These are phyloP conservation scores for Chlamydotis undulata DNA, from an alignment of 2,113 vertebrate genomes.

Conservation along the genomic window DNA sequence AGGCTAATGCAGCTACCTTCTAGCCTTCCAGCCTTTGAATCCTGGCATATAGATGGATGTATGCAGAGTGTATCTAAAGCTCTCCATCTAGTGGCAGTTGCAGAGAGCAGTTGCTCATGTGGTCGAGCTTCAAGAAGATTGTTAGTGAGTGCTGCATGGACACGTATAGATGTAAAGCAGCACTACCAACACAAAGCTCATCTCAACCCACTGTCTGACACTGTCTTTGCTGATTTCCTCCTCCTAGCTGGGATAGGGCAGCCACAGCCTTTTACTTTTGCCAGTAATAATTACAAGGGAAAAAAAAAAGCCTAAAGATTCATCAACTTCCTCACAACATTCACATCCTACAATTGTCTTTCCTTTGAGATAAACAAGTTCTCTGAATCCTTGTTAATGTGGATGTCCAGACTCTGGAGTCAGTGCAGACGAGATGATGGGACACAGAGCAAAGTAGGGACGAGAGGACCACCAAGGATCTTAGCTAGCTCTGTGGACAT, in stretches of 20 bases:
- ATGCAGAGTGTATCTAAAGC: not conserved
- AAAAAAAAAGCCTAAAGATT: not conserved
- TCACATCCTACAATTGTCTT: not conserved
- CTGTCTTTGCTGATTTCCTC: not conserved
- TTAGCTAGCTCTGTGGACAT: not conserved
- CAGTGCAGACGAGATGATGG: not conserved
- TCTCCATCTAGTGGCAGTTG: constrained; percentile 59
- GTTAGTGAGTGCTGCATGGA: accelerated
- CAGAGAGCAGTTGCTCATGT: not conserved
- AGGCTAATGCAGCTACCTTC: not conserved
- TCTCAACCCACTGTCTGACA: not conserved
- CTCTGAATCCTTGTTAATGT: not conserved
- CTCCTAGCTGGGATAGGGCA: not conserved
- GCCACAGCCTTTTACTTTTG: not conserved
- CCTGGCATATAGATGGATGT: accelerated
- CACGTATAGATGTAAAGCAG: not conserved
- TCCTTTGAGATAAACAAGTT: not conserved
- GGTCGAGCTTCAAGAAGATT: not conserved
- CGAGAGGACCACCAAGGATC: not conserved
- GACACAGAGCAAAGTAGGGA: not conserved
- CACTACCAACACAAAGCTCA: not conserved
- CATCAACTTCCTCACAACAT: not conserved
- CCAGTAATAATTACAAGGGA: not conserved
- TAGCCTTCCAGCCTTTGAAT: not conserved
- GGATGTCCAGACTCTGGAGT: not conserved